Base-by-base conservation (phyloP, 2,797 vertebrate genomes). In the Austrolebias charrua region DNA sequence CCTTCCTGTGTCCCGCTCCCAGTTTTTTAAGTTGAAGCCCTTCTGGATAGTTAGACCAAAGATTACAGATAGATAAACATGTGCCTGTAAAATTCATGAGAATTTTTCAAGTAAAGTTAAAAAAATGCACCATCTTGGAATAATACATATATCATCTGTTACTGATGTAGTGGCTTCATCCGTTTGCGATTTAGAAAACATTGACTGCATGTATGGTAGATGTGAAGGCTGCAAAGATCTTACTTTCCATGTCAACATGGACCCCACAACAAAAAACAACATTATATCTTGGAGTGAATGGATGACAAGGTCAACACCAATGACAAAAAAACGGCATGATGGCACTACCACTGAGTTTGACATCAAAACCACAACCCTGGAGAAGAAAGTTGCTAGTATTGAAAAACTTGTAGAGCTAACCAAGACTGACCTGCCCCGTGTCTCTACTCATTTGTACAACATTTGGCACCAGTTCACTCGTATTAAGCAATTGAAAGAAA, bases 11-110 rank as follows among this genome's bases (percentile, higher is more conserved):
- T 47, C 45, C n/a, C 45, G 45, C 45, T 47, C 45, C 45, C n/a
- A 19, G n/a, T 19, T 47, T 47, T 13, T 53, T 18, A 35, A 53
- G 31, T 3, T n/a, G 1, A 53, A 6, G 31, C 29, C 29, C 29
- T 53, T 53, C n/a, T 35, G 51, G 51, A 53, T 53, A 3, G 51
- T 53, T 1, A 53, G 16, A 33, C 50, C 29, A 33, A 52, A n/a
- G 12, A 4, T 52, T 7, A 33, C 14, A 35, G 29, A 11, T 3
- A n/a, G 51, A 38, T 18, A 47, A 47, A 47, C 45, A n/a, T n/a
- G 45, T 47, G 38, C 49, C 28, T 16, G 49, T 4, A 51, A 51
- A 10, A 29, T 42, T 11, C 38, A 11, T 6, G 38, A 47, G 2
- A 4, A 47, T 47, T 47, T 4, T 19, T 7, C n/a, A 6, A 47